phyloP scores from a whole-genome alignment of 30 jellyfish, hydroid and myxozoan genomes.

The Phacellophora camtschatica region DNA sequence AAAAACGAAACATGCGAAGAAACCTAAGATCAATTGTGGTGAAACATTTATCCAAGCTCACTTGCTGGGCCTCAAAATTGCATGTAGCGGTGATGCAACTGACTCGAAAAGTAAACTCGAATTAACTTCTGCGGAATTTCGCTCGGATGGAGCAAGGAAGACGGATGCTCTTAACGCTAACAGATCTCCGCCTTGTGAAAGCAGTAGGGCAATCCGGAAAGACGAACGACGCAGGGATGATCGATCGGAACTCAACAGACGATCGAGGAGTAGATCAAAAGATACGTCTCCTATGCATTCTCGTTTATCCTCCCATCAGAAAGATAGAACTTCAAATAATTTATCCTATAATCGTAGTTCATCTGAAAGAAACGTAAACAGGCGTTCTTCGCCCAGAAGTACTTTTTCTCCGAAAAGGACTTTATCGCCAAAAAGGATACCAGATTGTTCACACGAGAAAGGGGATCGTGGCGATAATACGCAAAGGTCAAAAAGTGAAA shows the following conservation, averaged over 20 bases:
- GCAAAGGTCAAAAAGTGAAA: neutral
- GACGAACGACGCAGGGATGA: neutral
- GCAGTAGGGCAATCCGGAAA: neutral
- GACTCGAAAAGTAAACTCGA: neutral
- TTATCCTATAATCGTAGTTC: neutral
- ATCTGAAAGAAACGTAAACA: neutral
- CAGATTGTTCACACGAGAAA: neutral
- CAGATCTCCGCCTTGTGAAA: neutral
- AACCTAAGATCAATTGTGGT: conserved; percentile 2
- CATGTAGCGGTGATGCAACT: conserved; percentile 22
- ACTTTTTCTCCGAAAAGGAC: neutral
- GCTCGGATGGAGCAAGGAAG: neutral
- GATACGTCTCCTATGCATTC: neutral
- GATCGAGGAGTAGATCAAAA: neutral
- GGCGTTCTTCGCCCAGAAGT: no score
- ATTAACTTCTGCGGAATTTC: neutral
- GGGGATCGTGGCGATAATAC: neutral
- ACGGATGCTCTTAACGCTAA: neutral
- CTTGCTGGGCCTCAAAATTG: conserved; percentile 23
- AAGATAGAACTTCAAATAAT: neutral
- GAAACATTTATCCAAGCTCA: conserved; percentile 48
- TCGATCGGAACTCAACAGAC: neutral
- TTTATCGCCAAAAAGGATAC: neutral
- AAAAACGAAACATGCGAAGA: neutral
- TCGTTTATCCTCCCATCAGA: neutral